Conservation (phyloP, 2,888 invertebrate species). For the Pterostichus niger region DNA sequence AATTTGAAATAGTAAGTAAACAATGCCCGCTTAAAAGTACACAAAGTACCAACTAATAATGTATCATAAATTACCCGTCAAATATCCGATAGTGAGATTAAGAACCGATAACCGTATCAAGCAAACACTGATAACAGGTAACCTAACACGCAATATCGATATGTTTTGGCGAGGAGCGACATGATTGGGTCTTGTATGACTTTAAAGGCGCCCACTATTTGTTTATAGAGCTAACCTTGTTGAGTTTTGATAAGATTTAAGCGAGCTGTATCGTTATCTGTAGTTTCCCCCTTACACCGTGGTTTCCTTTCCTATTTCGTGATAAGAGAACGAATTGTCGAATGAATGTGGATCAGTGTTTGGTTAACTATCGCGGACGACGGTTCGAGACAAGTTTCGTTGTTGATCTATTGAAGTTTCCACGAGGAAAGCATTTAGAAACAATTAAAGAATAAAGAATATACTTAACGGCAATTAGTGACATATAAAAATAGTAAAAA, state of each 20-base stretch:
- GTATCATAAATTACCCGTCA: no score
- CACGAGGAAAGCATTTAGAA: no score
- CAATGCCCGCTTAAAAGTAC: not conserved
- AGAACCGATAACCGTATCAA: no score
- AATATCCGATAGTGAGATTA: no score
- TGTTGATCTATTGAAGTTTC: no score
- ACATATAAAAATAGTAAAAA: no score
- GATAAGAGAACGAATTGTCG: not conserved
- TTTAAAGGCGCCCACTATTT: conserved; percentile 27
- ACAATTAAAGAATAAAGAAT: no score
- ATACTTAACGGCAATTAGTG: not conserved
- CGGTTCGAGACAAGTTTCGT: not conserved
- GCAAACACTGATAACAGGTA: no score
- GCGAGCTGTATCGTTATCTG: conserved; percentile 26
- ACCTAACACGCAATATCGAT: conserved; percentile 16
- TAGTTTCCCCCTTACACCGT: conserved; percentile 2
- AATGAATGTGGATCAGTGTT: not conserved
- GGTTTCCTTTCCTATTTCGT: not conserved
- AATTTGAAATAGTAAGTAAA: no score
- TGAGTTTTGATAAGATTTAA: conserved; percentile 43
- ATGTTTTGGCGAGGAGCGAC: not conserved
- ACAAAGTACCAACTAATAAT: not conserved
- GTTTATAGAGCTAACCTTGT: conserved; percentile 37
- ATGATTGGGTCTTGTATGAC: not conserved
- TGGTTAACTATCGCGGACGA: not conserved